A percentile compares a stretch with the other conserved stretches of the same genome.
Evolutionary conservation across 1,140 invertebrate species (phyloP).

Genomic region (Meloidogyne chitwoodi): DNA sequence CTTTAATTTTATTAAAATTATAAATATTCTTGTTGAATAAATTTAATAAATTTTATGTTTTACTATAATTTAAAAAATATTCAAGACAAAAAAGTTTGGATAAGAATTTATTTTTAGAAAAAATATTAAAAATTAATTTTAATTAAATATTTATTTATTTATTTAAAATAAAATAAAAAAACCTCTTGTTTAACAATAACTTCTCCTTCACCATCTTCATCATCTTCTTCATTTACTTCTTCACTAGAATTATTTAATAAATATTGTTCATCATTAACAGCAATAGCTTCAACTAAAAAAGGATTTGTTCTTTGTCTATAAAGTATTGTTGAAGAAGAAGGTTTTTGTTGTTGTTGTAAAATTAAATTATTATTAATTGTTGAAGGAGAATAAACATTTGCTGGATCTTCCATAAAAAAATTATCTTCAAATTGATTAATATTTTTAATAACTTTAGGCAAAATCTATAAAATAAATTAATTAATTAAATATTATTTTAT

Average conservation of each 20-base stretch:
- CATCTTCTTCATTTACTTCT: conserved; percentile 42
- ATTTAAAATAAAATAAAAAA: not conserved
- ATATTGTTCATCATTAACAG: not conserved
- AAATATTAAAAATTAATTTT: not conserved
- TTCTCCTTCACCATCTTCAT: conserved; percentile 1
- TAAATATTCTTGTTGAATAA: no score
- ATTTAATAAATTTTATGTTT: no score
- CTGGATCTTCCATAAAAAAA: conserved; percentile 2
- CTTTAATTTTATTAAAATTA: no score
- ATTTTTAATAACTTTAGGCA: not conserved
- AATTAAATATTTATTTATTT: not conserved
- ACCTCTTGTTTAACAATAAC: conserved; percentile 48
- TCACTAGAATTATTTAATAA: conserved; percentile 49
- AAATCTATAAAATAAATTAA: not conserved
- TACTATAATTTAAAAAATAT: no score
- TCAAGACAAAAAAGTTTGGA: no score
- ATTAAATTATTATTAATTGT: not conserved
- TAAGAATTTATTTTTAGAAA: no score
- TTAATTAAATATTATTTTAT: not conserved
- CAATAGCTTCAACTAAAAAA: conserved; percentile 1
- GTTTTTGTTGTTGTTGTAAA: conserved; percentile 14
- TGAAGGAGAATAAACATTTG: conserved; percentile 19
- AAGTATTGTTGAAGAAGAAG: not conserved
- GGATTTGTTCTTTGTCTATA: conserved; percentile 6
- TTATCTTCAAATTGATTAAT: not conserved